Evolutionary conservation across 2,888 invertebrate species (phyloP).

Genomic region (Brassicogethes aeneus): DNA sequence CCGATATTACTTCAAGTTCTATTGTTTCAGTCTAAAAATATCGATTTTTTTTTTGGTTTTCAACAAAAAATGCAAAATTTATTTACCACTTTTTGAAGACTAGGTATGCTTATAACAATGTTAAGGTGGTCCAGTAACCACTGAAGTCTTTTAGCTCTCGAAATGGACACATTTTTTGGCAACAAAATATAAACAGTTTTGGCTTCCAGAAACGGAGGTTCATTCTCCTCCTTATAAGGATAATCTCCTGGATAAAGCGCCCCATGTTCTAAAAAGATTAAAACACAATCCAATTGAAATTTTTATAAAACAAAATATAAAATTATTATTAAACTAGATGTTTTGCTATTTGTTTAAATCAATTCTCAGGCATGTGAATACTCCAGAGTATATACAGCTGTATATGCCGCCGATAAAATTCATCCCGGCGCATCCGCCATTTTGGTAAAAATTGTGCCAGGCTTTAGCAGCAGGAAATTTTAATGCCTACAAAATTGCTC

Average conservation of each 20-base stretch:
- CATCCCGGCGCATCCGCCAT: too few species aligned
- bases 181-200: constrained; percentile 57
- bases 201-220: constrained; percentile 45
- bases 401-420: background rate
- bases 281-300: background rate
- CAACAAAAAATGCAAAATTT: background rate
- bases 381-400: background rate
- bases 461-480: too few species aligned
- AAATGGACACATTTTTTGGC: constrained; percentile 62
- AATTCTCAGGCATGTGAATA: too few species aligned
- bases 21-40: constrained; percentile 39
- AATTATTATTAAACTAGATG: background rate
- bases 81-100: constrained; percentile 30
- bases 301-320: background rate
- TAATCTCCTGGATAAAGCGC: constrained; percentile 23
- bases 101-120: constrained; percentile 45
- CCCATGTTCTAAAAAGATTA: constrained; percentile 23
- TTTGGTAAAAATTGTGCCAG: too few species aligned
- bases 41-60: background rate
- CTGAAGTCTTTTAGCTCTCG: constrained; percentile 61
- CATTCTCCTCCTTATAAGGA: constrained; percentile 22
- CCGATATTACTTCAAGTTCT: constrained; percentile 56
- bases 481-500: too few species aligned
- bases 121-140: constrained; percentile 67
- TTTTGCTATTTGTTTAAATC: background rate